Conservation (phyloP, 2,113 vertebrate species). For the Lepus timidus region DNA sequence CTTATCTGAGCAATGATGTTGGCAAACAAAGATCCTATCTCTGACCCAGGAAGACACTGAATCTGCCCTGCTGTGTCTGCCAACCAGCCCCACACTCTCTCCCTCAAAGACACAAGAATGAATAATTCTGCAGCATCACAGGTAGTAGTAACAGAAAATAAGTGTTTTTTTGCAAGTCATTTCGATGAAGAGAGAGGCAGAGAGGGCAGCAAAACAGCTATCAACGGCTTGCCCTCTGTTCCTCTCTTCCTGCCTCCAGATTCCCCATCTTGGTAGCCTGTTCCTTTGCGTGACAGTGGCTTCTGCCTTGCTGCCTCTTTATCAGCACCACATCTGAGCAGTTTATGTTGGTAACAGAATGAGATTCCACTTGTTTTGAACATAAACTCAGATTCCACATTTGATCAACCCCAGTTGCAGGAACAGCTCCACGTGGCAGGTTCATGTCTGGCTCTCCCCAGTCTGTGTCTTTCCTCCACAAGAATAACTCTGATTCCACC, state of each 20-base stretch:
- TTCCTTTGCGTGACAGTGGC: neutral
- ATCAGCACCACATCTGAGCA: neutral
- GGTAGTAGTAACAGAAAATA: neutral
- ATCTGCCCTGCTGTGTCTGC: neutral
- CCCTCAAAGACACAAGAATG: neutral
- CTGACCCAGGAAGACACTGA: neutral
- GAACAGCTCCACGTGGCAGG: neutral
- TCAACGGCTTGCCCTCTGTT: neutral
- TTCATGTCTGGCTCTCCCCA: neutral
- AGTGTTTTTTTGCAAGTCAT: neutral
- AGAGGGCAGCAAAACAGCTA: neutral
- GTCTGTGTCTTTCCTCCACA: neutral
- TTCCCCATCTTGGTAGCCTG: neutral
- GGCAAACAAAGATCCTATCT: neutral
- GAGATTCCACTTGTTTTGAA: neutral
- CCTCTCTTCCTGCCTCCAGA: neutral
- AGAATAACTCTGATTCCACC: neutral
- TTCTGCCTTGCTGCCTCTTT: neutral
- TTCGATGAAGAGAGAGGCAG: neutral
- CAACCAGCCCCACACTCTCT: neutral
- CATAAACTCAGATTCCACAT: neutral
- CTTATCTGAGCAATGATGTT: neutral
- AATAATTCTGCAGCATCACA: neutral
- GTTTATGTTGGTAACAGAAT: slow-evolving; percentile 18
- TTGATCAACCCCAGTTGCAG: neutral